Conservation (phyloP, 2,797 vertebrate genomes). For the Acrossocheilus fasciatus region DNA sequence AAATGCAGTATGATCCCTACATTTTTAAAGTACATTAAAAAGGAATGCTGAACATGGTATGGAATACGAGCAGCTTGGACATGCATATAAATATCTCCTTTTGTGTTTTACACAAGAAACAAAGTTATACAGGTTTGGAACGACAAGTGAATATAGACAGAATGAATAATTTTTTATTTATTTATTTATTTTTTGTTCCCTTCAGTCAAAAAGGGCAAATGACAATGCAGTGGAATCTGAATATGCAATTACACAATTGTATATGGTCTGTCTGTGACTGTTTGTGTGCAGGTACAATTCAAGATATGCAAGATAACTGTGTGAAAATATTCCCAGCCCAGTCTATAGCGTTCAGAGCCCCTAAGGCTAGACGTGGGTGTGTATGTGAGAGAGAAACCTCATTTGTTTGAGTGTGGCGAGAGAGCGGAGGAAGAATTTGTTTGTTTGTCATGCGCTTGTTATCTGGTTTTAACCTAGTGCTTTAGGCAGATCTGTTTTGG, state of each 20-base stretch:
- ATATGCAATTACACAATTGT: not conserved
- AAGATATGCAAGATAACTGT: not conserved
- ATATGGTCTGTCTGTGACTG: not conserved
- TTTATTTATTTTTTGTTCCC: too few species aligned
- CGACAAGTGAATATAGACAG: not conserved
- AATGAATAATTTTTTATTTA: not conserved
- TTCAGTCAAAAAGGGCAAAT: not conserved
- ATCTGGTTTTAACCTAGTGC: conserved; percentile 15
- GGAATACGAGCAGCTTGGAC: not conserved
- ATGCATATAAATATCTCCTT: not conserved
- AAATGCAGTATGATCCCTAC: not conserved
- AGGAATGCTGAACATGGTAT: not conserved
- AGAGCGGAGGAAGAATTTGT: conserved; percentile 31
- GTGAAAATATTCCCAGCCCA: not conserved
- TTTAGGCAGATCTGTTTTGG: not conserved
- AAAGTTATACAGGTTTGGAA: not conserved
- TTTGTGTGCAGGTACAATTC: not conserved
- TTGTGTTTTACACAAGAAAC: not conserved
- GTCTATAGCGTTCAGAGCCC: not conserved
- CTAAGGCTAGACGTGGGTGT: not conserved
- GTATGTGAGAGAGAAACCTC: not conserved
- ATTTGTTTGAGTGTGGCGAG: conserved; percentile 16
- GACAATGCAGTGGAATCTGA: not conserved
- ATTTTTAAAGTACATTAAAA: not conserved
- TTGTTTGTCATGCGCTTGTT: conserved; percentile 22